Base-by-base conservation (phyloP, 2,797 vertebrate genomes). In the Lepus oiostolus region DNA sequence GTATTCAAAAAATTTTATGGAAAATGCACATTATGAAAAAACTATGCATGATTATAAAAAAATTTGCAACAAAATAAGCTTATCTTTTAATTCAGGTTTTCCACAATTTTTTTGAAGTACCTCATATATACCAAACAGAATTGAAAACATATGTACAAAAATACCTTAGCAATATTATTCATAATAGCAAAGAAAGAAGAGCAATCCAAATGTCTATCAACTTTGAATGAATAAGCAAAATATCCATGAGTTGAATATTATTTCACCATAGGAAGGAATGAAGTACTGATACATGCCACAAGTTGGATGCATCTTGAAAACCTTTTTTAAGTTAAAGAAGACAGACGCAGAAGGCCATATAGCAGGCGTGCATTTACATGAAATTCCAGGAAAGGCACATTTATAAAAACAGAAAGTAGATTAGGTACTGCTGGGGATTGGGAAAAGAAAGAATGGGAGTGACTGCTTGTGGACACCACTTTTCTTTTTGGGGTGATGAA, bases 141-240 rank as follows among this genome's bases (percentile, higher is more conserved):
- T 3, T 71, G 38, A 91, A 92, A 81, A 74, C 52, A 80, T 47
- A 62, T 13, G 2, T 76, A 77, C 3, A 91, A 85, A 88, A 91
- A 54, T 4, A 58, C 17, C 30, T 74, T 92, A 70, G 8, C 28
- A 60, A 21, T 22, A 38, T 63, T 90, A 70, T 68, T 85, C 6
- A 54, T 35, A 67, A 82, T 1, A 95, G 42, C 42, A 87, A 68
- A 72, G 54, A 97, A 81, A 30, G 13, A 7, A 52, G 10, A 85
- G 67, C 16, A 84, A 94, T 70, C 10, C 35, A 88, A 91, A 72
- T 72, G 16, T 47, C 16, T 14, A 75, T 83, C 2, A 7, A 28
- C 91, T 88, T 68, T 96, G 47, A 91, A 54, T 30, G 30, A 13
- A 52, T 32, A 86, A 62, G 93, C 47, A 67, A 85, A 94, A 80